Evolutionary conservation across 2,113 vertebrate genomes (phyloP).

Genomic region (Ellobius talpinus): DNA sequence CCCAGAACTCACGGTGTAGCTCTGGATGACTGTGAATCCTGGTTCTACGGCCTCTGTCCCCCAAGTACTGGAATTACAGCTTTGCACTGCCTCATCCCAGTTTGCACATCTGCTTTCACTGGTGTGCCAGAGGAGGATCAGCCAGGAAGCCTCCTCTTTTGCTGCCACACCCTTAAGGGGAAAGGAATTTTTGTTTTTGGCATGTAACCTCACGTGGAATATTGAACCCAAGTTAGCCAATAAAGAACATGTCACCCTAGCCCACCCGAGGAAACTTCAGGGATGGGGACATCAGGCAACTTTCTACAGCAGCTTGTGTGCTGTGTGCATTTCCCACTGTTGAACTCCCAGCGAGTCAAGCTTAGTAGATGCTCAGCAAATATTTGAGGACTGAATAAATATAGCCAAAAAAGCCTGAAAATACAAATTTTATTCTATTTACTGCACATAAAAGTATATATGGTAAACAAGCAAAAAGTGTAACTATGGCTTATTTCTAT

Average conservation of each 20-base stretch:
- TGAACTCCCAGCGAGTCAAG: neutral
- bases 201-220: neutral
- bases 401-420: slow-evolving; percentile 8
- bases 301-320: neutral
- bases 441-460: neutral
- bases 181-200: neutral
- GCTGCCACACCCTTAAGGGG: neutral
- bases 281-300: neutral
- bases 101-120: neutral
- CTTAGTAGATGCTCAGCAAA: neutral
- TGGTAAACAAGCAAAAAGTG: neutral
- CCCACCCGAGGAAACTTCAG: neutral
- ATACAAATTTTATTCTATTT: slow-evolving; percentile 55
- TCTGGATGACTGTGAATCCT: neutral
- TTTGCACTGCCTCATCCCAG: fast-evolving
- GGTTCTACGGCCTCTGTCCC: neutral
- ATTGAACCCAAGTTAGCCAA: neutral
- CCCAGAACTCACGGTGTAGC: neutral
- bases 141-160: neutral
- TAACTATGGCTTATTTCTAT: neutral
- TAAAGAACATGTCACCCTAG: neutral
- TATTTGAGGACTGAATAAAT: slow-evolving; percentile 54
- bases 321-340: neutral
- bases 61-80: neutral
- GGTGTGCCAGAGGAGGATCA: neutral